Conservation (phyloP, 1,140 invertebrate species). For the Euura saliciscinereae region DNA sequence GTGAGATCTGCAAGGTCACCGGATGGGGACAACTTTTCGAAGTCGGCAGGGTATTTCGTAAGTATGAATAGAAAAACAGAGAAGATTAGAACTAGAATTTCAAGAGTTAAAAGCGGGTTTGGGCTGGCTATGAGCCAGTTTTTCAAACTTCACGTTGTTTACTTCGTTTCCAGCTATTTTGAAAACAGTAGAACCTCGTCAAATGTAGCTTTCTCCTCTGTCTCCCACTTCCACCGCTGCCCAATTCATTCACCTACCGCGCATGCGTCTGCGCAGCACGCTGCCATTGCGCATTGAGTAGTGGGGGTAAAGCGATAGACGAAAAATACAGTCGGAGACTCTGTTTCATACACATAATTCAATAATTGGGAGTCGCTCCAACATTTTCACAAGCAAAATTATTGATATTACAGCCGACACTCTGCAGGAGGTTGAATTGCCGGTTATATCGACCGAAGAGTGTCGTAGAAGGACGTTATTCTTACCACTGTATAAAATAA, state of each 20-base stretch:
- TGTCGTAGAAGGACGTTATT: conserved; percentile 81
- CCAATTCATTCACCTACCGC: too few species aligned
- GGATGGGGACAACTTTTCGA: conserved; percentile 86
- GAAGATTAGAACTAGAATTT: neutral
- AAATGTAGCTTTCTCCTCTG: too few species aligned
- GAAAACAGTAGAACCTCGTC: too few species aligned
- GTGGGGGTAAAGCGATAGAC: neutral
- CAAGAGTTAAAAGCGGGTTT: too few species aligned
- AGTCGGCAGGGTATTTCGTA: conserved; percentile 80
- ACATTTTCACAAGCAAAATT: too few species aligned
- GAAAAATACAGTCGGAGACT: neutral
- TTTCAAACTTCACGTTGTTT: too few species aligned
- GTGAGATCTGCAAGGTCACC: conserved; percentile 75
- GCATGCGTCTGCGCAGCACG: too few species aligned
- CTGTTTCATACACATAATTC: too few species aligned
- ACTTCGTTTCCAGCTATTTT: too few species aligned
- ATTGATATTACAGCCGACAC: conserved; percentile 71
- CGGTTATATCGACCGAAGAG: conserved; percentile 81
- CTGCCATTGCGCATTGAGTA: neutral
- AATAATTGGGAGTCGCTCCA: too few species aligned
- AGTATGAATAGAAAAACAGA: conserved; percentile 49
- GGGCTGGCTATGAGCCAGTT: too few species aligned
- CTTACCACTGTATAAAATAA: conserved; percentile 73
- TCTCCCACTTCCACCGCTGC: too few species aligned
- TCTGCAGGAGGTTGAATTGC: conserved; percentile 84